phyloP scores from a whole-genome alignment of 2,888 invertebrate genomes.

The Lapara coniferarum region DNA sequence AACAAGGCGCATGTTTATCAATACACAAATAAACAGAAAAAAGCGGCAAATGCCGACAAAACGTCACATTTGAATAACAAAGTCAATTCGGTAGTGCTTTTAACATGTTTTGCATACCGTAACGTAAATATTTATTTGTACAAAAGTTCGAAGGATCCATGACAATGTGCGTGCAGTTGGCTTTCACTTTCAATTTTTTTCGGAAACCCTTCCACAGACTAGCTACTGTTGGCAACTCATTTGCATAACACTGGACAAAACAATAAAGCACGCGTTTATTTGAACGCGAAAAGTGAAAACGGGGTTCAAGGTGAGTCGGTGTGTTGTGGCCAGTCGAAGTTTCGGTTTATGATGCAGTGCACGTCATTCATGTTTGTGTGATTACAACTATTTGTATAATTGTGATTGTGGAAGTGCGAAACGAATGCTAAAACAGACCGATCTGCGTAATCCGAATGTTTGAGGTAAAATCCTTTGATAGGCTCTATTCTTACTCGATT shows the following conservation, averaged over 20 bases:
- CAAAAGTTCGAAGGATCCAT: constrained; percentile 72
- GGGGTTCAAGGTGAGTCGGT: constrained; percentile 65
- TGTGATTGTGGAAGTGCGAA: constrained; percentile 20
- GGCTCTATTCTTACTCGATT: background rate
- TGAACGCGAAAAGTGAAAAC: constrained; percentile 80
- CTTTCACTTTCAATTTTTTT: constrained; percentile 78
- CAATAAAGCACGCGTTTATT: constrained; percentile 72
- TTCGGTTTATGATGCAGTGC: constrained; percentile 66
- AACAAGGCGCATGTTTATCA: constrained; percentile 45
- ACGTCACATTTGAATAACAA: constrained; percentile 78
- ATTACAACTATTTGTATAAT: constrained; percentile 12
- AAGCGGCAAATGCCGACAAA: constrained; percentile 65
- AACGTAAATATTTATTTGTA: constrained; percentile 79
- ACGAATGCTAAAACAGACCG: background rate
- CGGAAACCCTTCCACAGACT: constrained; percentile 73
- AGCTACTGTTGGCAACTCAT: constrained; percentile 73
- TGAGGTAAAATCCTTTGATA: background rate
- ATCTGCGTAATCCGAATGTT: background rate
- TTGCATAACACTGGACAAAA: constrained; percentile 78
- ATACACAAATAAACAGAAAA: constrained; percentile 58
- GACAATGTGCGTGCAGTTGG: constrained; percentile 76
- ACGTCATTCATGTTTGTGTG: constrained; percentile 53
- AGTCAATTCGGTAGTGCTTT: constrained; percentile 71
- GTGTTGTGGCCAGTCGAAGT: constrained; percentile 64
- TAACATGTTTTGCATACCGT: constrained; percentile 77